These are phyloP conservation scores for Drosophila carrolli DNA, from an alignment of 1,140 invertebrate genomes.

Conservation along the genomic window DNA sequence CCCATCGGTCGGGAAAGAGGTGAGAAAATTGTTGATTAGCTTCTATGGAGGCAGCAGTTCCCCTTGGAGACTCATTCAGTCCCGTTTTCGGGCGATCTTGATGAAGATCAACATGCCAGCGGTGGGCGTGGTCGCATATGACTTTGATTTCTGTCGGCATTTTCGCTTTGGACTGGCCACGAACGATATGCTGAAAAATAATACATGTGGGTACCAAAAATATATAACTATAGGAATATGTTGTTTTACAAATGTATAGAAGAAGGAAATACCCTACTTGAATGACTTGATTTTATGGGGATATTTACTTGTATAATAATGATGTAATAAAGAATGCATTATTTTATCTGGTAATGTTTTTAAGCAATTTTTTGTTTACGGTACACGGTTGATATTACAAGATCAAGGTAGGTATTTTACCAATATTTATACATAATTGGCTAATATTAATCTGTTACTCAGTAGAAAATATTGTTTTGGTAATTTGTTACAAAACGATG, in stretches of 20 bases:
- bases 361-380: too few relatives aligned
- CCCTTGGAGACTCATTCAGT: constrained; percentile 24
- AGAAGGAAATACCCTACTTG: neutral
- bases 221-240: constrained; percentile 54
- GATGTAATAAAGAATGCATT: too few relatives aligned
- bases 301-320: too few relatives aligned
- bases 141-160: constrained; percentile 82
- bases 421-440: too few relatives aligned
- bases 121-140: constrained; percentile 72
- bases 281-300: neutral
- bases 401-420: too few relatives aligned
- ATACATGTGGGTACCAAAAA: constrained; percentile 25
- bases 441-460: too few relatives aligned
- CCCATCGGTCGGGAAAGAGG: constrained; percentile 79
- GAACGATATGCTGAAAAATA: constrained; percentile 61
- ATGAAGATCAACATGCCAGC: constrained; percentile 83
- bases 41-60: constrained; percentile 72
- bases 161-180: constrained; percentile 58
- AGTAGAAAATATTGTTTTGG: too few relatives aligned
- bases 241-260: constrained; percentile 3
- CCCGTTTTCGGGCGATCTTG: constrained; percentile 59
- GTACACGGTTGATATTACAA: too few relatives aligned
- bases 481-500: too few relatives aligned
- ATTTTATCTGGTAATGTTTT: too few relatives aligned
- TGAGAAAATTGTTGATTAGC: constrained; percentile 85